Evolutionary conservation across 2,113 vertebrate species (phyloP).

Genomic region (Apteryx mantelli): DNA sequence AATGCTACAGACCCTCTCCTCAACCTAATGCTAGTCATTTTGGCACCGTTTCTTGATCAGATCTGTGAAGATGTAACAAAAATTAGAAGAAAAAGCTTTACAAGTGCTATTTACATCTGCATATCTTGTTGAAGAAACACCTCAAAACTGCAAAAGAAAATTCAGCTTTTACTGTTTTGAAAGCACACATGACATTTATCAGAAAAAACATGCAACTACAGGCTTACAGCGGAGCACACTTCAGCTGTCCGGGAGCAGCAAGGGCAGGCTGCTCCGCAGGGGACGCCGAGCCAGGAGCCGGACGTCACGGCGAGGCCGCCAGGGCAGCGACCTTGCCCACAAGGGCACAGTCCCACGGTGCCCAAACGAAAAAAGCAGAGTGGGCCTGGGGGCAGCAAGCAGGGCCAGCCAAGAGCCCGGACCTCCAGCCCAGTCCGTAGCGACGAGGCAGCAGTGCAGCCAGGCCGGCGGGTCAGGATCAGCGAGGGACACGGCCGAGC

Average conservation of each 20-base stretch:
- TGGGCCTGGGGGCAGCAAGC: rapidly evolving
- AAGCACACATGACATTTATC: neutral
- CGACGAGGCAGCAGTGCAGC: rapidly evolving
- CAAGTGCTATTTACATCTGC: neutral
- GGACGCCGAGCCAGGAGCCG: rapidly evolving
- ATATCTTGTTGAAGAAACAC: neutral
- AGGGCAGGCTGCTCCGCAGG: neutral
- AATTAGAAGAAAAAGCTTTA: neutral
- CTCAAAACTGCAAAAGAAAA: neutral
- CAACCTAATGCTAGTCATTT: neutral
- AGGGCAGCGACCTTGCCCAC: rapidly evolving
- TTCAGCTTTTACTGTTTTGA: neutral
- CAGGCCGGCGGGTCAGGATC: neutral
- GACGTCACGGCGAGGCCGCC: neutral
- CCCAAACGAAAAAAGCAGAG: neutral
- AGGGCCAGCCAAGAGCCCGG: neutral
- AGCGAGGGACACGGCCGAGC: rapidly evolving
- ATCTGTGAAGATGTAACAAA: neutral
- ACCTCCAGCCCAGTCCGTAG: neutral
- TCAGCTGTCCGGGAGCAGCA: neutral
- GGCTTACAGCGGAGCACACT: neutral
- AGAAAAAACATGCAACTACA: neutral
- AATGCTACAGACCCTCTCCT: neutral
- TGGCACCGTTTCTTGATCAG: neutral
- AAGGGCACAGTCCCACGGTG: rapidly evolving